Evolutionary conservation across 2,113 vertebrate genomes (phyloP), one percentile per base, ranked within the genome.

Genomic region (Diglossa brunneiventris): DNA sequence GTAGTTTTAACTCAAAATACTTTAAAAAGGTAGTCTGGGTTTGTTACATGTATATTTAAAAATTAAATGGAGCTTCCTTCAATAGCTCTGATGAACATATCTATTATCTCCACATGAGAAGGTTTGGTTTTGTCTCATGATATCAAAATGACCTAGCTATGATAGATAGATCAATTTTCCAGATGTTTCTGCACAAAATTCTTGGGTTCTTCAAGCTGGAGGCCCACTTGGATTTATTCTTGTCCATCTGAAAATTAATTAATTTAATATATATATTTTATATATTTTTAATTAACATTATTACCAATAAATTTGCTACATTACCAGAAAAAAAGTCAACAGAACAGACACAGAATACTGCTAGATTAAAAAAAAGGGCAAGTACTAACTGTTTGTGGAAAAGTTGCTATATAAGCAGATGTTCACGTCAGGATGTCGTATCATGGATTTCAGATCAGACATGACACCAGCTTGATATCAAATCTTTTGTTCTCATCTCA

Each of bases 381-480:
- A 46, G 17, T 55, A 33, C 3, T 74, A 81, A 49, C 27, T 53
- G 2, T 33, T 53, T 7, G 3, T 37, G 87, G 44, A 77, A 94
- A 96, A 68, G 41, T 49, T 84, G 52, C 9, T 42, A 7, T 61
- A 21, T 20, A 76, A 83, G 15, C 27, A 82, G 35, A 83, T 41
- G 28, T 61, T 62, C 10, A 1, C 13, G 10, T 79, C 41, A 73
- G 20, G 9, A 44, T 76, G 37, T 62, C 4, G 75, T 59, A 88
- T 61, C 30, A 61, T 8, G 3, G 33, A 47, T 61, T 90, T 79
- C 52, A 83, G 30, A 64, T 88, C 52, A 47, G 44, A 82, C 0
- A 2, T 44, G 16, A 72, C 7, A 10, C 11, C 55, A 83, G 6
- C 41, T 47, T 39, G 44, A 39, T 72, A 79, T 12, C 0, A 0